A percentile compares a stretch with the other conserved stretches of the same genome.
Conservation (phyloP, 2,113 vertebrate species). For the Otis tarda region DNA sequence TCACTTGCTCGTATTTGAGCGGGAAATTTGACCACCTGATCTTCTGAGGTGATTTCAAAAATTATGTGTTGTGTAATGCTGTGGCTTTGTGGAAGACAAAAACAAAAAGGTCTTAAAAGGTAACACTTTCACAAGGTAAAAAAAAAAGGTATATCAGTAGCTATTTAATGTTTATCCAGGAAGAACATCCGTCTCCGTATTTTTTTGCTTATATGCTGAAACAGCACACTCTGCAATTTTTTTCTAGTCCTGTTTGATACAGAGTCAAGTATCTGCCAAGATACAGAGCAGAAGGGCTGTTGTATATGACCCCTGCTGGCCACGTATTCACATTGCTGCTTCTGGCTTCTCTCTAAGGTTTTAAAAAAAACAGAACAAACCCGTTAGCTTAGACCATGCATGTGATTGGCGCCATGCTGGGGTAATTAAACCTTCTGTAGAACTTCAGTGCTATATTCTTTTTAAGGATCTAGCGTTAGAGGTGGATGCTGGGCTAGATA, state of each 20-base stretch:
- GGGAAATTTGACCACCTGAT: not conserved
- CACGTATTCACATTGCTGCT: not conserved
- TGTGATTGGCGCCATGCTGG: fast-evolving
- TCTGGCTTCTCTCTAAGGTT: not conserved
- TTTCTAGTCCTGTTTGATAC: not conserved
- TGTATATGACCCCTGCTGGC: not conserved
- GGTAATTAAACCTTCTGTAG: not conserved
- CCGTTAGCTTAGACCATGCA: not conserved
- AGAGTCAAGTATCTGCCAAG: not conserved
- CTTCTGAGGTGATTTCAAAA: not conserved
- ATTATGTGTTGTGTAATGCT: not conserved
- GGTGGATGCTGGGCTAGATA: not conserved
- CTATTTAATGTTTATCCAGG: not conserved
- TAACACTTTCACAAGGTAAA: not conserved
- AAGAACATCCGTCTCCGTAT: not conserved
- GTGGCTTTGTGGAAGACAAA: not conserved
- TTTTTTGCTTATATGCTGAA: not conserved
- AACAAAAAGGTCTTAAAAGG: not conserved
- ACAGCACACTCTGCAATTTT: not conserved
- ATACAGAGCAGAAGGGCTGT: not conserved
- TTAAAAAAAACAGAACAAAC: not conserved
- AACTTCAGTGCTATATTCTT: not conserved
- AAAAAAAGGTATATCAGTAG: not conserved
- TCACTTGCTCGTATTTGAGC: not conserved
- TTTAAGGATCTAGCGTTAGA: not conserved